phyloP scores from a whole-genome alignment of 2,113 vertebrate species.

The Rattus norvegicus region DNA sequence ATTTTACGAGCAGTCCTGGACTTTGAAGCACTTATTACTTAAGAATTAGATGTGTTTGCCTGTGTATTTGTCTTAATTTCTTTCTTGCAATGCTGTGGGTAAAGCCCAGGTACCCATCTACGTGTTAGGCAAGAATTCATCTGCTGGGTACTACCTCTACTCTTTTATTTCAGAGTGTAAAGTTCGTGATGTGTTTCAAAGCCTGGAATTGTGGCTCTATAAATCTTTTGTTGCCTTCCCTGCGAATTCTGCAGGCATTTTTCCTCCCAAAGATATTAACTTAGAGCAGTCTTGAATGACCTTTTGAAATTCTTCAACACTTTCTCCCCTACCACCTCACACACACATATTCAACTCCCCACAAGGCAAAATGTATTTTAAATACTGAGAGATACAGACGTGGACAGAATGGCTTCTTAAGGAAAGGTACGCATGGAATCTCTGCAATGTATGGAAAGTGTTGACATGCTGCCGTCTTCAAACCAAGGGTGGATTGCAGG shows the following conservation, averaged over 20 bases:
- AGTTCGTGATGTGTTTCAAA: not conserved
- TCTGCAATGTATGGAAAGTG: not conserved
- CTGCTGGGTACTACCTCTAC: too few relatives aligned
- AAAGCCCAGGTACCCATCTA: too few relatives aligned
- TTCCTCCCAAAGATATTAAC: not conserved
- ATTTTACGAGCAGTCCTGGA: not conserved
- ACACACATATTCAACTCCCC: not conserved
- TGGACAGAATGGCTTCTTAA: not conserved
- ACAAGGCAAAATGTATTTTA: not conserved
- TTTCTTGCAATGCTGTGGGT: not conserved
- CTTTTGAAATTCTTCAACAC: not conserved
- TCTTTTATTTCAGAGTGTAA: not conserved
- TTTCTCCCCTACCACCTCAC: too few relatives aligned
- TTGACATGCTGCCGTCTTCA: not conserved
- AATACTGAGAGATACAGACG: not conserved
- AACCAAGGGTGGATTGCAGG: too few relatives aligned
- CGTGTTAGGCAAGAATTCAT: not conserved
- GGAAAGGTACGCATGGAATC: not conserved
- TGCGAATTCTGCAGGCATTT: not conserved
- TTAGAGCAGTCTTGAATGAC: not conserved
- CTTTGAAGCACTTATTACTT: not conserved
- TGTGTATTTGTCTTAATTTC: not conserved
- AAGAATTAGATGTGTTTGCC: not conserved
- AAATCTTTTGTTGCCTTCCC: not conserved
- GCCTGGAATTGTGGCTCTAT: not conserved